Evolutionary conservation across 2,113 vertebrate genomes (phyloP).

Genomic region (Odocoileus hemionus): DNA sequence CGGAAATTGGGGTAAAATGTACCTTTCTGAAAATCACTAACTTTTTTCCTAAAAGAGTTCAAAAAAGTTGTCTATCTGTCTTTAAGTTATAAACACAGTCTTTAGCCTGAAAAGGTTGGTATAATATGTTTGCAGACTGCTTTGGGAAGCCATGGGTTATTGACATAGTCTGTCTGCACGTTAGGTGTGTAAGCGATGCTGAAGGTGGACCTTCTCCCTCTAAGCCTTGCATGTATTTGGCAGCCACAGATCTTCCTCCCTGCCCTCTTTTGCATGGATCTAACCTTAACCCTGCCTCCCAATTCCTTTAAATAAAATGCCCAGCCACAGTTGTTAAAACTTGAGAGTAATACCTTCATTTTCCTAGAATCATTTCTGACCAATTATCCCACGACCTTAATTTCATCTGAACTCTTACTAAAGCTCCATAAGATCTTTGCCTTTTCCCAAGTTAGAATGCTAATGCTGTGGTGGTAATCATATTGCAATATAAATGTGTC

Average conservation of each 20-base stretch:
- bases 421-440: background rate
- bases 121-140: background rate
- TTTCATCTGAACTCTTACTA: background rate
- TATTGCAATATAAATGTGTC: background rate
- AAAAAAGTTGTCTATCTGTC: background rate
- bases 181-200: background rate
- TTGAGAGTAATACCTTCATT: background rate
- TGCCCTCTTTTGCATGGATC: background rate
- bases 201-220: background rate
- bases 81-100: background rate
- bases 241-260: background rate
- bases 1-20: background rate
- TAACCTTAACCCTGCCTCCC: background rate
- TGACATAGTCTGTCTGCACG: background rate
- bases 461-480: background rate
- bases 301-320: background rate
- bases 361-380: background rate
- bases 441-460: background rate
- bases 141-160: background rate
- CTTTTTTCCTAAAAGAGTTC: background rate
- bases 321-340: background rate
- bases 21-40: background rate
- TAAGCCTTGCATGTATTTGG: background rate
- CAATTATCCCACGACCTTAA: background rate
- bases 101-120: background rate